A percentile compares a stretch with the other conserved stretches of the same genome.
phyloP scores from a whole-genome alignment of 2,888 invertebrate species.

The Notocelia uddmanniana region DNA sequence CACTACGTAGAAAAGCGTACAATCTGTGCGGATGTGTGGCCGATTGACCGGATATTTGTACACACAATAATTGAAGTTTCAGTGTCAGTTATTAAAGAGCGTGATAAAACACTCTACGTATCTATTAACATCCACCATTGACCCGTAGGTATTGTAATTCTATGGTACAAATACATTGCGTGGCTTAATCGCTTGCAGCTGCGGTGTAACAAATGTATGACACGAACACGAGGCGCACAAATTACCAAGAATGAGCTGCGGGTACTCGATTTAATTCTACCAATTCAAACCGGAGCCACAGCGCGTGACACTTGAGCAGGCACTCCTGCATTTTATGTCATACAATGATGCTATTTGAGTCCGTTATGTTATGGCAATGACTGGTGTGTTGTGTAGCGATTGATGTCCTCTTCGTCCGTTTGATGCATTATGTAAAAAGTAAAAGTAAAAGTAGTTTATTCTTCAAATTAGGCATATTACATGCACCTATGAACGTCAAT shows the following conservation, averaged over 20 bases:
- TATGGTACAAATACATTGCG: conserved; percentile 26
- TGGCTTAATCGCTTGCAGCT: conserved; percentile 39
- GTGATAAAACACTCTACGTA: conserved; percentile 19
- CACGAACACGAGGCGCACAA: conserved; percentile 51
- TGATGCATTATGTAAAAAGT: not conserved
- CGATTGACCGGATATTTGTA: conserved; percentile 36
- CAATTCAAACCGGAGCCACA: conserved; percentile 62
- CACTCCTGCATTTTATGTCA: conserved; percentile 32
- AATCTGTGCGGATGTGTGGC: conserved; percentile 29
- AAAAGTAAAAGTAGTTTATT: too few species aligned
- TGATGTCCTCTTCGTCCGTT: not conserved
- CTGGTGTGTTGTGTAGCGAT: not conserved
- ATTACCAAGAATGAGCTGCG: conserved; percentile 66
- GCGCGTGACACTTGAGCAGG: conserved; percentile 40
- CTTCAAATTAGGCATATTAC: too few species aligned
- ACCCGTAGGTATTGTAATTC: conserved; percentile 31
- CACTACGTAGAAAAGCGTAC: conserved; percentile 11
- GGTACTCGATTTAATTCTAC: conserved; percentile 71
- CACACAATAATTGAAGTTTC: conserved; percentile 37
- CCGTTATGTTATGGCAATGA: conserved; percentile 19
- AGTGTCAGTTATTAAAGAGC: conserved; percentile 34
- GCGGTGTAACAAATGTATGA: conserved; percentile 35
- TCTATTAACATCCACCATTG: conserved; percentile 18
- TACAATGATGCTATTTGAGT: conserved; percentile 37
- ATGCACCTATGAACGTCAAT: too few species aligned